A percentile compares a stretch with the other conserved stretches of the same genome.
Evolutionary conservation across 2,797 vertebrate species (phyloP).

Genomic region (Synaphobranchus kaupii): DNA sequence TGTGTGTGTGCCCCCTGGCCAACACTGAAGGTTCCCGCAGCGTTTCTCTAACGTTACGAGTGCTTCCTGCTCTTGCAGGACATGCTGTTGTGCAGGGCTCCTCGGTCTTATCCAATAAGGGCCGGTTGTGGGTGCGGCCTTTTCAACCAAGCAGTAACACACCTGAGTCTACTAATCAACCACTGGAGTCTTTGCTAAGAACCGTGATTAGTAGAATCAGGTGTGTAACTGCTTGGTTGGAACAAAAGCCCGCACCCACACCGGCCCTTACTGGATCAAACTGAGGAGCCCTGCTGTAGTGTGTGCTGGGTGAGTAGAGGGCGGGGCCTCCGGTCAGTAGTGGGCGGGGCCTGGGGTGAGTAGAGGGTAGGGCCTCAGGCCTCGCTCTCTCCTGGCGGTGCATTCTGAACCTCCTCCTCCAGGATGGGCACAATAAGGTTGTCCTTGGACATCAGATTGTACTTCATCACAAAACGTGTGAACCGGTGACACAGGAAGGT

Average conservation of each 20-base stretch:
- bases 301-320: neutral
- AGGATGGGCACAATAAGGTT: slow-evolving; percentile 99
- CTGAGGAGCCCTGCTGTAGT: slow-evolving; percentile 18
- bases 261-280: no score
- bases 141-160: no score
- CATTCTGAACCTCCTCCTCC: slow-evolving; percentile 90
- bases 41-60: slow-evolving; percentile 18
- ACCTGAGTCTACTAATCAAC: no score
- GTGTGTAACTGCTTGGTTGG: no score
- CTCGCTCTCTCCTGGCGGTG: slow-evolving; percentile 88
- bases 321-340: slow-evolving; percentile 9
- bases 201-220: no score
- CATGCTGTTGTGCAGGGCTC: no score
- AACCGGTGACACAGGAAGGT: slow-evolving; percentile 99
- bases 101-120: no score
- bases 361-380: slow-evolving; percentile 71
- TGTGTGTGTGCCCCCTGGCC: slow-evolving; percentile 30
- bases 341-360: neutral
- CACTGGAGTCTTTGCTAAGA: no score
- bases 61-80: neutral
- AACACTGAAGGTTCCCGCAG: neutral
- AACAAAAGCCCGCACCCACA: no score
- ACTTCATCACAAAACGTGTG: slow-evolving; percentile 99
- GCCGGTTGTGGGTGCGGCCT: slow-evolving; percentile 27
- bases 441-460: slow-evolving; percentile 99